Evolutionary conservation across 2,113 vertebrate species (phyloP), one percentile per base, ranked within the genome.

Genomic region (Reinhardtius hippoglossoides): DNA sequence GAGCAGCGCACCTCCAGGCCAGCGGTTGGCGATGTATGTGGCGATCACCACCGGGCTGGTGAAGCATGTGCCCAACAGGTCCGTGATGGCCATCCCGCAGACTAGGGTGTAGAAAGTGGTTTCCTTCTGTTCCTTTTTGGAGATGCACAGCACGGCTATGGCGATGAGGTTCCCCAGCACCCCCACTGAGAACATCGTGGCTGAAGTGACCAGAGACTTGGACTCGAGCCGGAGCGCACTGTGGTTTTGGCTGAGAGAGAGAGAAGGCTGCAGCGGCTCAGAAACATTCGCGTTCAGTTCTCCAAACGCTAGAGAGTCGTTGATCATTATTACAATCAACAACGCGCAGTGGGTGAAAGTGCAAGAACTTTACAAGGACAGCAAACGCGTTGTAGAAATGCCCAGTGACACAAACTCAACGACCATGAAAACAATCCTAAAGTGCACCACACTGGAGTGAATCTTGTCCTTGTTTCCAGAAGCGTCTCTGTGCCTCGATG

Each of bases 31-130:
- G n/a, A 94, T 87, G 54, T 95, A 95, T 0, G 94, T 94, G 27
- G 94, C 95, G 69, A 95, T 95, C 40, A 95, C 95, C 84, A 95
- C 94, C 0, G 95, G 95, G 73, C 94, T 95, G 57, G 94, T 95
- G 91, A 94, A 95, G 81, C 95, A 95, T 0, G 95, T 95, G 4
- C 95, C 95, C 81, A 95, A 15, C 52, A 95, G 89, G 64, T 95
- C 95, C 3, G 95, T 95, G 85, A 95, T 89, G 35, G 95, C 95
- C 94, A 95, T 95, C 3, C 95, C 95, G 71, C 93, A 95, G 9
- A 95, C 95, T 80, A 95, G 79, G 0, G 93, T 94, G 89, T 95
- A 95, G 82, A 95, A 95, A 1, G 95, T 95, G 35, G 92, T 95
- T 79, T 95, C 95, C 70, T 95, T 95, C 67, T 95, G 94, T 46